Conservation (phyloP, 2,113 vertebrate genomes). For the Pyrgilauda ruficollis region DNA sequence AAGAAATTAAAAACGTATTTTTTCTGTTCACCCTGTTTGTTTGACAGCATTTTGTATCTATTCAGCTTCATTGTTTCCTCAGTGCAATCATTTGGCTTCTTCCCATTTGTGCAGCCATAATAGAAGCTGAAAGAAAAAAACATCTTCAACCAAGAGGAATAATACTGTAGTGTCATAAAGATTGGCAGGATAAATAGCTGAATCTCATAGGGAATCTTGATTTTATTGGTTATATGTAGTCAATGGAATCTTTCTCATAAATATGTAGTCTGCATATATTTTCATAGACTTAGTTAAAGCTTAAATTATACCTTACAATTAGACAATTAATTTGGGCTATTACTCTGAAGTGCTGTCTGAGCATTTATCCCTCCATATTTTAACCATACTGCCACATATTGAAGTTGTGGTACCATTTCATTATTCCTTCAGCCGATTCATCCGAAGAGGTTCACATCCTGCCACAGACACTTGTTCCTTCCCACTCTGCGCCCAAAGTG, state of each 20-base stretch:
- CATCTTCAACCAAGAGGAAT: slow-evolving; percentile 20
- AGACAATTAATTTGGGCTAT: neutral
- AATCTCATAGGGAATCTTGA: neutral
- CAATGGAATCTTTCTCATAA: neutral
- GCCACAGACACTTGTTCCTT: slow-evolving; percentile 6
- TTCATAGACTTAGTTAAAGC: neutral
- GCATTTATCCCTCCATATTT: neutral
- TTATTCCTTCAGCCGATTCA: neutral
- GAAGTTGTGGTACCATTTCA: neutral
- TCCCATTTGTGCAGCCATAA: slow-evolving; percentile 10
- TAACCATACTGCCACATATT: neutral
- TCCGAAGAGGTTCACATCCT: neutral
- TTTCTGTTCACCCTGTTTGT: neutral
- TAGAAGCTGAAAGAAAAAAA: slow-evolving; percentile 9
- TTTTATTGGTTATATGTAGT: slow-evolving; percentile 14
- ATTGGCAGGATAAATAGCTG: neutral
- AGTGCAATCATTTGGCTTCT: slow-evolving; percentile 25
- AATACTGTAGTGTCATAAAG: neutral
- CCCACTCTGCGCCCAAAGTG: neutral
- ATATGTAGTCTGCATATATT: neutral
- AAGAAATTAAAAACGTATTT: slow-evolving; percentile 52
- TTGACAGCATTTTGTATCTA: slow-evolving; percentile 40
- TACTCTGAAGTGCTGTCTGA: neutral
- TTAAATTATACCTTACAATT: slow-evolving; percentile 15
- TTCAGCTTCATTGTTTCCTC: slow-evolving; percentile 14